Evolutionary conservation across 2,797 vertebrate species (phyloP), one percentile per base, ranked within the genome.

Genomic region (Melanitta fusca): DNA sequence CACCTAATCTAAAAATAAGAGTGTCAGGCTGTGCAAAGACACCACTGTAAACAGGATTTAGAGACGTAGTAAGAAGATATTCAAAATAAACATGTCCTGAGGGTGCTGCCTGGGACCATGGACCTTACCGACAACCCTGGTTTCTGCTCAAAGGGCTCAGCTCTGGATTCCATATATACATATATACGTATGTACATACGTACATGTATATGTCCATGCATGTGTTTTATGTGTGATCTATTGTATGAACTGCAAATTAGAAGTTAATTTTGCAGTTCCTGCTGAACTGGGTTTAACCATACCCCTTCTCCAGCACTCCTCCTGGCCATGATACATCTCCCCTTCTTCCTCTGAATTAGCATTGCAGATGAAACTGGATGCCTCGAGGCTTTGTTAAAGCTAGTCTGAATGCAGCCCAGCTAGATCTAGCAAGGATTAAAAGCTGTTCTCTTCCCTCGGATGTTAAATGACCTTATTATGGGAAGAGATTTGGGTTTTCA

Each of bases 51-150:
- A 27, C 32, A 32, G 69, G 17, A 28, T 1, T 3, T 14, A 13
- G 57, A 13, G 7, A 16, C 0, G 2, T 6, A 21, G n/a, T 2
- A 2, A 1, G 19, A 2, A 19, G 39, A 18, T 2, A 9, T 7
- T 32, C 64, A 36, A 34, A 77, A 83, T 51, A 25, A 74, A 38
- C 43, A 36, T 0, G 1, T 3, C 2, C 38, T 2, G 56, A 32
- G 34, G 25, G 56, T 28, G 49, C 69, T 75, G 47, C 11, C 41
- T 13, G 10, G 24, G 22, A 47, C 9, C 28, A 1, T 1, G 36
- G 21, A 24, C 22, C 34, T 45, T 45, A 6, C 13, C 20, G 27
- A 1, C 49, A 38, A 20, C 18, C 43, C 43, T 19, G 43, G 43
- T 25, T 17, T 16, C 51, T 75, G 56, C 45, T 81, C 19, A 39